Evolutionary conservation across 2,888 invertebrate species (phyloP).

Genomic region (Ennomos fuscantarius): DNA sequence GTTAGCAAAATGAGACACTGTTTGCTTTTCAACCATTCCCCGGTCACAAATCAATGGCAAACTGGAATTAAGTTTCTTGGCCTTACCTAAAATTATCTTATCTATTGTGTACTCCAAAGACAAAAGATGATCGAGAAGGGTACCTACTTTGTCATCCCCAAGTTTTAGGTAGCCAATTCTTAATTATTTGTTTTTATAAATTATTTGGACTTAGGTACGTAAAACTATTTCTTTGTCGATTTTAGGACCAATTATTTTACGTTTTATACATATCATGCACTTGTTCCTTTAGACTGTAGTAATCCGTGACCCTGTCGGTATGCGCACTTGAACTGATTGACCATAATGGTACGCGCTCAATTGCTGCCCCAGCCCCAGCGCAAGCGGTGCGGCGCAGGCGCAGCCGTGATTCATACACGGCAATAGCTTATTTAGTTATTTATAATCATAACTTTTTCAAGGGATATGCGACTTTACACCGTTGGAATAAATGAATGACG

Average conservation of each 20-base stretch:
- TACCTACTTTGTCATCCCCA: too few species aligned
- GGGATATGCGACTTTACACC: slow-evolving; percentile 25
- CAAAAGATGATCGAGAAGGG: too few species aligned
- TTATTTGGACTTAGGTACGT: too few species aligned
- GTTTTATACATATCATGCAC: background rate
- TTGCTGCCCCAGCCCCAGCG: slow-evolving; percentile 48
- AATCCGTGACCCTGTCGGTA: slow-evolving; percentile 60
- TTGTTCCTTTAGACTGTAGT: slow-evolving; percentile 36
- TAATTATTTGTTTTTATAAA: too few species aligned
- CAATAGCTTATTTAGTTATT: slow-evolving; percentile 27
- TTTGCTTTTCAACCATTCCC: too few species aligned
- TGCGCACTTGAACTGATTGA: slow-evolving; percentile 79
- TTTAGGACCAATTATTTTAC: background rate
- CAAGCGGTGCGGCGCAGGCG: slow-evolving; percentile 43
- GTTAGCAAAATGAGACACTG: too few species aligned
- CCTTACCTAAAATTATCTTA: too few species aligned
- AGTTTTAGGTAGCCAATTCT: too few species aligned
- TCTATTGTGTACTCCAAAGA: too few species aligned
- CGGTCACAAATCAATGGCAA: too few species aligned
- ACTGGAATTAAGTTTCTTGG: too few species aligned
- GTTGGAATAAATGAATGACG: slow-evolving; percentile 8
- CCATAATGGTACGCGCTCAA: slow-evolving; percentile 64
- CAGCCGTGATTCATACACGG: slow-evolving; percentile 51
- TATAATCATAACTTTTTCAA: slow-evolving; percentile 33
- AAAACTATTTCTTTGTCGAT: too few species aligned